phyloP scores from a whole-genome alignment of 2,888 invertebrate genomes.

The Eubasilissa splendida region DNA sequence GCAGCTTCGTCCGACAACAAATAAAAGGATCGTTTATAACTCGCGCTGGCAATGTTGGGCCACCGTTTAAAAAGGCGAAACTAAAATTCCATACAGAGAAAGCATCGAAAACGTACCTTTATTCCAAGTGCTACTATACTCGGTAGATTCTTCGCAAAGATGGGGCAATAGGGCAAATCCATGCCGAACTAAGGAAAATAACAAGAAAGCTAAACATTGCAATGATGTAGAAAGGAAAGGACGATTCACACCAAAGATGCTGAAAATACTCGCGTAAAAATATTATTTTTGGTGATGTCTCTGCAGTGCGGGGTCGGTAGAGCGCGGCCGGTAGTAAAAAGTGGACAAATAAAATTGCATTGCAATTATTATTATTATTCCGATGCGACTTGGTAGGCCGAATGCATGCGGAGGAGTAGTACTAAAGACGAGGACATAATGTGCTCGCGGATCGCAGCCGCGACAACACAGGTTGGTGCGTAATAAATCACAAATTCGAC shows the following conservation, averaged over 20 bases:
- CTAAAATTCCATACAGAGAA: neutral
- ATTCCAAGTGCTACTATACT: neutral
- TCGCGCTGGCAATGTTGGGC: neutral
- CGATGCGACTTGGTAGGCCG: too few species aligned
- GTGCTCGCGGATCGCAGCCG: too few species aligned
- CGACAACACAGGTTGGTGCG: too few species aligned
- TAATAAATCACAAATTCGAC: too few species aligned
- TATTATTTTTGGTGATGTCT: too few species aligned
- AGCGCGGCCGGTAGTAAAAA: too few species aligned
- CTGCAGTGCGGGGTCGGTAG: too few species aligned
- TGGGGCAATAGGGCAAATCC: constrained; percentile 31
- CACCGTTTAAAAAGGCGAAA: neutral
- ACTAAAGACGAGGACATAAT: too few species aligned
- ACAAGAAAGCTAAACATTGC: neutral
- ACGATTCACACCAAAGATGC: neutral
- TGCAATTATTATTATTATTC: too few species aligned
- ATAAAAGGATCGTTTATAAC: neutral
- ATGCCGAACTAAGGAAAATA: neutral
- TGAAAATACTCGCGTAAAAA: neutral
- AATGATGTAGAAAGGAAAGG: neutral
- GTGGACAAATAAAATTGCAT: too few species aligned
- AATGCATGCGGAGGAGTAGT: too few species aligned
- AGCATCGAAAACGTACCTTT: neutral
- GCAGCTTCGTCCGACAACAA: constrained; percentile 14
- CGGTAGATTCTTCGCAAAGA: neutral